A percentile compares a stretch with the other conserved stretches of the same genome.
These are phyloP conservation scores for Diorhabda sublineata DNA, from an alignment of 1,140 invertebrate species.

Conservation along the genomic window DNA sequence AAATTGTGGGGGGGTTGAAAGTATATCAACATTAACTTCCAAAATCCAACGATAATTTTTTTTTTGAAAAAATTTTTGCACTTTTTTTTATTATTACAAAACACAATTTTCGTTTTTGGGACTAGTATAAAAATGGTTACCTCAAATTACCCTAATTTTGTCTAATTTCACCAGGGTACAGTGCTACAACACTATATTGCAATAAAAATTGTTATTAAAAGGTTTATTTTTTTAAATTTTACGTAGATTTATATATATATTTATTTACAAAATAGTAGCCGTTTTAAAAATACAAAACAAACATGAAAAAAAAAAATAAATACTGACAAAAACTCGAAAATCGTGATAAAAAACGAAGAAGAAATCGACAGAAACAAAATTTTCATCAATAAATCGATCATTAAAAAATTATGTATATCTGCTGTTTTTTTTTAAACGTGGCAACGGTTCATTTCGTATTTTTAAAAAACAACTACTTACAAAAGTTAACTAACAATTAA, in stretches of 20 bases:
- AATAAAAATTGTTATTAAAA: conserved; percentile 19
- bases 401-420: too few species aligned
- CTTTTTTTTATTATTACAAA: conserved; percentile 14
- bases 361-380: too few species aligned
- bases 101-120: conserved; percentile 21
- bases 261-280: conserved; percentile 22
- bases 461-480: conserved; percentile 4
- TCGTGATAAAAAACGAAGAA: too few species aligned
- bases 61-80: conserved; percentile 6
- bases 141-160: conserved; percentile 22
- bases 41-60: not conserved
- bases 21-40: too few species aligned
- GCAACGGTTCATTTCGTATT: not conserved
- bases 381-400: too few species aligned
- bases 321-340: too few species aligned
- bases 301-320: too few species aligned
- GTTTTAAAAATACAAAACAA: not conserved
- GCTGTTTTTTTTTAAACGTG: not conserved
- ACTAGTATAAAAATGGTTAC: conserved; percentile 29
- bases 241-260: not conserved
- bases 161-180: conserved; percentile 8
- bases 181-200: conserved; percentile 22
- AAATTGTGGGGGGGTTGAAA: too few species aligned
- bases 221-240: conserved; percentile 7
- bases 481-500: conserved; percentile 15